Evolutionary conservation across 1,140 invertebrate species (phyloP), one percentile per base, ranked within the genome.

Genomic region (Araneus ventricosus): DNA sequence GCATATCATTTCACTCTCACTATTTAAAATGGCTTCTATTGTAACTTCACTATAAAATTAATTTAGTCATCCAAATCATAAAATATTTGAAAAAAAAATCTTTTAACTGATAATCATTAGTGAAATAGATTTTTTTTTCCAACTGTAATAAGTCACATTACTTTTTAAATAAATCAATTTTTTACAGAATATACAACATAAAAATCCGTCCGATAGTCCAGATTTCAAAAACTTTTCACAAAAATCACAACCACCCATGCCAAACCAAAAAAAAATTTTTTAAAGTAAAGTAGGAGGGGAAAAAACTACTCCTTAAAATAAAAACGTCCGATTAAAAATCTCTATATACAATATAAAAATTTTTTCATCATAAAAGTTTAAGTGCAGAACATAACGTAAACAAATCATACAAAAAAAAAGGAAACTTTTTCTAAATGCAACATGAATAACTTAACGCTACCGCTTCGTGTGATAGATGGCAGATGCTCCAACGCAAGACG

Each of bases 311-410:
- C 24, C 27, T 10, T n/a, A 52, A 52, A 45, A 52, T n/a, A 57
- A 84, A 84, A 84, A 52, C 24, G 34, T 84, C 82, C 6, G 82
- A 84, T 84, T 84, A 84, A 52, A 84, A 84, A 84, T 30, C 37
- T 52, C n/a, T 52, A 84, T 84, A 10, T 84, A 84, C 39, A 52
- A 84, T 84, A 52, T 84, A 84, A 45, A 84, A 52, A 45, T 30
- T 84, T n/a, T 52, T 52, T 52, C 82, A 57, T 30, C 82, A 84
- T 84, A 84, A 27, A 84, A 84, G 82, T 27, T 27, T 84, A 45
- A 27, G 82, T 84, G 82, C 82, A 84, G 82, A 84, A 84, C 82
- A 2, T 84, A 84, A 84, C 82, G 4, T 75, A 52, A 84, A 84
- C 41, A 84, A 84, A 84, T 84, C n/a, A 84, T 84, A 84, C 24